Conservation (phyloP, 2,113 vertebrate genomes). For the Formicarius rufipectus region DNA sequence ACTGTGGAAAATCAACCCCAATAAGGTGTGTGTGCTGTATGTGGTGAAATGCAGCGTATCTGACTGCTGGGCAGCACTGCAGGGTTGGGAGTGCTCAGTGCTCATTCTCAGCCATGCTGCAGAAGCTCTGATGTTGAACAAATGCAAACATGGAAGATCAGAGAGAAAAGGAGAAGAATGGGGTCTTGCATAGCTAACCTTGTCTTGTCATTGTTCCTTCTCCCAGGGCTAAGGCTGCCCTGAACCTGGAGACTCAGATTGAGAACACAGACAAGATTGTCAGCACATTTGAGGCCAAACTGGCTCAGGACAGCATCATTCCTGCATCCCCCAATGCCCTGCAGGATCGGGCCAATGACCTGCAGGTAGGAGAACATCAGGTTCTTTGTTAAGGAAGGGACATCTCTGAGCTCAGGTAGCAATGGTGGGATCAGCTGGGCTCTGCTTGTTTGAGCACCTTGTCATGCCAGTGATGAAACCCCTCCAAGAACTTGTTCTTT, state of each 20-base stretch:
- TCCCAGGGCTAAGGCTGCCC: slow-evolving; percentile 85
- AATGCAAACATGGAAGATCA: neutral
- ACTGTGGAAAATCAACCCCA: neutral
- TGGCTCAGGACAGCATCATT: slow-evolving; percentile 81
- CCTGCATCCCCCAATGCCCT: slow-evolving; percentile 76
- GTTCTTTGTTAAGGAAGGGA: neutral
- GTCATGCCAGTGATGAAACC: accelerated
- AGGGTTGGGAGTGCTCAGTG: neutral
- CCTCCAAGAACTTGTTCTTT: neutral
- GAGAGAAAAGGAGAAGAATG: neutral
- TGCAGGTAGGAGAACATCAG: slow-evolving; percentile 77
- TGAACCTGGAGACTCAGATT: slow-evolving; percentile 87
- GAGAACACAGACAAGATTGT: slow-evolving; percentile 82
- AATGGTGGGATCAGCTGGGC: neutral
- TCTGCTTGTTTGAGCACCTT: neutral
- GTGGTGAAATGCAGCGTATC: neutral
- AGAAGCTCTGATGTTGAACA: neutral
- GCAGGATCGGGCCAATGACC: slow-evolving; percentile 72
- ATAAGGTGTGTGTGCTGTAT: neutral
- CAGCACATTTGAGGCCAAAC: slow-evolving; percentile 81
- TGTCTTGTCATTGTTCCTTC: neutral
- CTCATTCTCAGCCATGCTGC: neutral
- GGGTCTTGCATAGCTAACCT: neutral
- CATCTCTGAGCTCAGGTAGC: neutral
- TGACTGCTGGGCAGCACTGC: neutral